Percentiles rank a stretch among this genome's conserved stretches.
Conservation (phyloP, 2,113 vertebrate genomes). For the Piaya cayana region DNA sequence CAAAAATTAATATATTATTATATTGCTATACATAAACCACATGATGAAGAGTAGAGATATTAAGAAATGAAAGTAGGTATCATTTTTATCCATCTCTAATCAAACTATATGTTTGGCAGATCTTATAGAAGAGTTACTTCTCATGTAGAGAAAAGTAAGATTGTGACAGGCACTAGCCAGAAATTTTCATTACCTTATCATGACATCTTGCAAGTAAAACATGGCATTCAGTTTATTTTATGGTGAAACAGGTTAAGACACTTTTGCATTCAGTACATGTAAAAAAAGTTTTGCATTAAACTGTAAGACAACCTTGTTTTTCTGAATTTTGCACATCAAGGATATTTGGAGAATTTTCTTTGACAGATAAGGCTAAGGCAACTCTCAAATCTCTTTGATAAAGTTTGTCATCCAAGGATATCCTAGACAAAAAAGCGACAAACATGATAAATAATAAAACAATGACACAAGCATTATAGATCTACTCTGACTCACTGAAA, state of each 20-base stretch:
- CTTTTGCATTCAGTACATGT: not conserved
- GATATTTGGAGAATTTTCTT: constrained; percentile 32
- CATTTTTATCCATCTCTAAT: not conserved
- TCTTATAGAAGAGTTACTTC: not conserved
- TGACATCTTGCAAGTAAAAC: not conserved
- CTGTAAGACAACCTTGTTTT: constrained; percentile 55
- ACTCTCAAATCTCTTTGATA: constrained; percentile 86
- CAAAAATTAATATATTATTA: not conserved
- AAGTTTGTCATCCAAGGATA: constrained; percentile 83
- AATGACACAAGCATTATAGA: not conserved
- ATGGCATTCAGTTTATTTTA: not conserved
- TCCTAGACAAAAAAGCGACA: constrained; percentile 67
- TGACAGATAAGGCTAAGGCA: constrained; percentile 84
- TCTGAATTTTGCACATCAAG: constrained; percentile 44
- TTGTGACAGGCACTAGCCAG: not conserved
- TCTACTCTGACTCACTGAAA: not conserved
- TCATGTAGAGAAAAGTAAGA: not conserved
- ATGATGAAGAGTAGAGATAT: not conserved
- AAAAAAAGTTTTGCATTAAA: not conserved
- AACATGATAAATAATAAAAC: not conserved
- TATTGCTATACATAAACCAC: not conserved
- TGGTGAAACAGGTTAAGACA: not conserved
- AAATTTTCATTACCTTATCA: not conserved
- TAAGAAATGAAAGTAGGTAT: not conserved
- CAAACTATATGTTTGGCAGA: not conserved